Percentiles rank a stretch among this genome's conserved stretches.
phyloP scores from a whole-genome alignment of 2,113 vertebrate genomes.

The Carassius auratus region DNA sequence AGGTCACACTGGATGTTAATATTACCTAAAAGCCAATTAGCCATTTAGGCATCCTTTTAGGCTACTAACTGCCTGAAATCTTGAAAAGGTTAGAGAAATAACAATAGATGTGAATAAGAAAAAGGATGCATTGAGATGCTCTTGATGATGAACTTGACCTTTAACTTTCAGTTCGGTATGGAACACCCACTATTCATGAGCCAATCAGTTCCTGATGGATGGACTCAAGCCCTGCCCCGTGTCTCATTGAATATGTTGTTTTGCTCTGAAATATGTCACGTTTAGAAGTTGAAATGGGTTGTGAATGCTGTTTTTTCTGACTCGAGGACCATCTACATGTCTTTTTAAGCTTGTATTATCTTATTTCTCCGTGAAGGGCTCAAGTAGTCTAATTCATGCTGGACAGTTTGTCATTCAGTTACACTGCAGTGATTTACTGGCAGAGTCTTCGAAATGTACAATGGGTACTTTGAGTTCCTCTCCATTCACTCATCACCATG shows the following conservation, averaged over 20 bases:
- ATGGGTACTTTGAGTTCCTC: slow-evolving; percentile 32
- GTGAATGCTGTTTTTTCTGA: neutral
- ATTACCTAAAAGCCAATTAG: neutral
- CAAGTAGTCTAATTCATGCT: neutral
- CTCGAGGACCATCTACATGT: neutral
- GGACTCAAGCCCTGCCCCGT: neutral
- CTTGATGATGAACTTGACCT: neutral
- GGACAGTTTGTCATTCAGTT: slow-evolving; percentile 20
- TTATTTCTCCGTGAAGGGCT: neutral
- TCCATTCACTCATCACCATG: slow-evolving; percentile 51
- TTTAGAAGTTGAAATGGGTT: neutral
- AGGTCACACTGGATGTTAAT: neutral
- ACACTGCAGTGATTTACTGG: slow-evolving; percentile 32
- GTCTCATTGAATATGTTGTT: neutral
- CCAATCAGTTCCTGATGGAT: neutral
- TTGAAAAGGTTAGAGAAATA: neutral
- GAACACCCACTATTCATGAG: neutral
- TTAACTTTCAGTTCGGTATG: neutral
- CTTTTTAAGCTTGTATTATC: slow-evolving; percentile 7
- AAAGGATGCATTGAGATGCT: neutral
- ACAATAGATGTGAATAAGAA: neutral
- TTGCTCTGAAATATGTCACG: neutral
- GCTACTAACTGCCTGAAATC: neutral
- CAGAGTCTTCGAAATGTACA: slow-evolving; percentile 25
- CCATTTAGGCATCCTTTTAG: neutral